Evolutionary conservation across 2,888 invertebrate genomes (phyloP).

Genomic region (Microplitis manilae): DNA sequence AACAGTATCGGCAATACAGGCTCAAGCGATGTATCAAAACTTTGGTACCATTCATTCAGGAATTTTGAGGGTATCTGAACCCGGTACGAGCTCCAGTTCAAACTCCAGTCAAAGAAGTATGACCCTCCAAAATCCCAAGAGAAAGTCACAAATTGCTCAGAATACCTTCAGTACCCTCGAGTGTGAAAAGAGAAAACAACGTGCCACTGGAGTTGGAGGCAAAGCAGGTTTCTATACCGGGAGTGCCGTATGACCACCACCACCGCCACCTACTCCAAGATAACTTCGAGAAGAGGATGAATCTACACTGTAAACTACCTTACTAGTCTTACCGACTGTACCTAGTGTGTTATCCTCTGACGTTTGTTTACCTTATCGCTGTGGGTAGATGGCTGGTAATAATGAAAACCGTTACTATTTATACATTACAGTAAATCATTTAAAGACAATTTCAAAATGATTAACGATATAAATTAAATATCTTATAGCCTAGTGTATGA

Average conservation of each 20-base stretch:
- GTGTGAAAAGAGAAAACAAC: constrained; percentile 63
- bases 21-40: constrained; percentile 68
- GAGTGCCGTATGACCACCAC: constrained; percentile 71
- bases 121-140: constrained; percentile 68
- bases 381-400: background rate
- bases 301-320: constrained; percentile 56
- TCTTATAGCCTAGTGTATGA: no score
- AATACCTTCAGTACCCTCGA: constrained; percentile 70
- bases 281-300: constrained; percentile 65
- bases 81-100: constrained; percentile 67
- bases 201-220: constrained; percentile 53
- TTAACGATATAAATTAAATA: no score
- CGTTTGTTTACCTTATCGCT: background rate
- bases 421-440: no score
- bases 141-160: constrained; percentile 67
- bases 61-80: constrained; percentile 67
- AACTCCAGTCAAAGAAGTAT: constrained; percentile 68
- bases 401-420: background rate
- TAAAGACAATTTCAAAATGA: no score
- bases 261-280: constrained; percentile 66
- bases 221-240: constrained; percentile 66
- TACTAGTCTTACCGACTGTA: background rate
- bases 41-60: constrained; percentile 70
- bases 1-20: constrained; percentile 67
- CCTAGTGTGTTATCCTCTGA: background rate